Evolutionary conservation across 2,888 invertebrate genomes (phyloP), one percentile per base, ranked within the genome.

Genomic region (Xylota segnis): DNA sequence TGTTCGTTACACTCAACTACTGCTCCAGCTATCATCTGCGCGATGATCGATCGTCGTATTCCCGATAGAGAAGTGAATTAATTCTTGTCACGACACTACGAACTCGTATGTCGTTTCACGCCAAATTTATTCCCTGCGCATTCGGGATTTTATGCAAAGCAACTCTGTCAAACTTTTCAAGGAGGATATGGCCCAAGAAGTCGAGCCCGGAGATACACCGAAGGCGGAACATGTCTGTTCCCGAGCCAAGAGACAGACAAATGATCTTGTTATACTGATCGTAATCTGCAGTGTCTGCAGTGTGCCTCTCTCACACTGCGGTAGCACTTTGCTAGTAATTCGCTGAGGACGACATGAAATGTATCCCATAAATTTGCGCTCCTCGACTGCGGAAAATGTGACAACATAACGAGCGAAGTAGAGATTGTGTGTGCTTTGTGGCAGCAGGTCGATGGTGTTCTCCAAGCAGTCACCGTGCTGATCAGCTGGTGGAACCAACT

Each of bases 191-290:
- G 45, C 47, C 10, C 65, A 59, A 50, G 72, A 63, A 63, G 63
- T 74, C 43, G 16, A 34, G 43, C 40, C 54, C 40, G 66, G 47
- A 63, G 63, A 63, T 75, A 75, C 70, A 65, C 70, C 66, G 71
- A 81, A 72, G 81, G 84, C 84, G 84, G 81, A 72, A 81, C 66
- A 86, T 76, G 76, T 76, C 76, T 86, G 70, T 86, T 84, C 71
- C 70, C 70, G 63, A 76, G 81, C 59, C 76, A 81, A 66, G 71
- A 76, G 81, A 76, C 76, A 86, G 84, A 86, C 84, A 86, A 86
- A 86, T 86, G 84, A 86, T 86, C 81, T 86, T 86, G 84, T 86
- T 86, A 72, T 66, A 76, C 81, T 52, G 84, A 86, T 86, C 81
- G 81, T 61, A 71, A 86, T 86, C 84, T 86, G 59, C 70, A 70